Conservation (phyloP, 2,797 vertebrate species). For the Columba guinea region DNA sequence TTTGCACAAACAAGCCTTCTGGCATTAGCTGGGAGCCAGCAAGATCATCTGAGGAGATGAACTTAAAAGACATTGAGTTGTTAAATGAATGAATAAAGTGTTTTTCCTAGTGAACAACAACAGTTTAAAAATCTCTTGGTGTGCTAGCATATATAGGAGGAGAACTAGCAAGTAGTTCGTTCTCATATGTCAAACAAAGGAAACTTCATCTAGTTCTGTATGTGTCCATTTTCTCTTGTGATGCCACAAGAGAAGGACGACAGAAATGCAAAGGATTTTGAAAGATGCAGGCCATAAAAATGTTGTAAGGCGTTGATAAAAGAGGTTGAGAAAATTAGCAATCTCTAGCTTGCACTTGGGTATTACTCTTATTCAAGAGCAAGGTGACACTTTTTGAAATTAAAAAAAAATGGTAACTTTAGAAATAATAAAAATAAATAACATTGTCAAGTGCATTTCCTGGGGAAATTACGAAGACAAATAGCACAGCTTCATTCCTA, state of each 20-base stretch:
- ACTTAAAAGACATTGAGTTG: not conserved
- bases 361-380: not conserved
- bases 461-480: not conserved
- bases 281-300: not conserved
- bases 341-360: not conserved
- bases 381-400: not conserved
- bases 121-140: not conserved
- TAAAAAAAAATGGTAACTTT: not conserved
- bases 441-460: not conserved
- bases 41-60: slow-evolving; percentile 14
- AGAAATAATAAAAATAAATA: slow-evolving; percentile 1
- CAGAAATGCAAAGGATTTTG: not conserved
- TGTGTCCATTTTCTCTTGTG: not conserved
- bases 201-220: not conserved
- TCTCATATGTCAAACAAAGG: not conserved
- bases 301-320: not conserved
- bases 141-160: not conserved
- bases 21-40: not conserved
- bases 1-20: not conserved
- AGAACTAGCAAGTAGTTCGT: not conserved
- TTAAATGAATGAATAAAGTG: not conserved
- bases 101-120: not conserved
- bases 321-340: not conserved
- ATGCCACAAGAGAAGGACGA: not conserved
- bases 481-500: not conserved